phyloP scores from a whole-genome alignment of 2,113 vertebrate species.

The Urocynchramus pylzowi region DNA sequence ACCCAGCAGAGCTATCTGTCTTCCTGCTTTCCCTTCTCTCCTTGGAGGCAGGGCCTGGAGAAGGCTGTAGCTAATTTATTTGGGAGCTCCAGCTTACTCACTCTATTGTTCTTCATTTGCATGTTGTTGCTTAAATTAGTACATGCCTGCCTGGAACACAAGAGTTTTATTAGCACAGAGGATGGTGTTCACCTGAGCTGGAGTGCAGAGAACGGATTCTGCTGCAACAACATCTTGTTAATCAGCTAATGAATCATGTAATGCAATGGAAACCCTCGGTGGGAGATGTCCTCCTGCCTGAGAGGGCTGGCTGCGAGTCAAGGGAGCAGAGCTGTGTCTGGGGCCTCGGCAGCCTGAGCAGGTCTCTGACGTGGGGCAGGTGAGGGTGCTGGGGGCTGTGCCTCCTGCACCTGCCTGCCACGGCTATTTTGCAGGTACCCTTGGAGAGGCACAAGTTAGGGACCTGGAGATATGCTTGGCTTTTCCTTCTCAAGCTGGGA shows the following conservation, averaged over 20 bases:
- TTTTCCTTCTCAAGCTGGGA: background rate
- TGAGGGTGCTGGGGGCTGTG: background rate
- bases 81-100: background rate
- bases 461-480: fast-evolving
- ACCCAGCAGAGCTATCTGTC: background rate
- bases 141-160: background rate
- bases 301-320: background rate
- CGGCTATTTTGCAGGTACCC: background rate
- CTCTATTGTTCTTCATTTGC: constrained; percentile 30
- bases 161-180: constrained; percentile 27
- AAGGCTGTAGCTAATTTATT: background rate
- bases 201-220: constrained; percentile 42
- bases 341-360: background rate
- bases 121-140: constrained; percentile 36
- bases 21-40: background rate
- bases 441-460: fast-evolving
- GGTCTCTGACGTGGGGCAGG: background rate
- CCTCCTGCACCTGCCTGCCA: background rate
- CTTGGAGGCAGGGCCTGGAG: background rate
- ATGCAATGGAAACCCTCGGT: background rate
- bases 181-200: background rate
- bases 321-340: background rate
- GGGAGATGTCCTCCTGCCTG: background rate
- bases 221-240: constrained; percentile 35
- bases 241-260: constrained; percentile 64